These are phyloP conservation scores for Tauraco hartlaubi DNA, from an alignment of 2,797 vertebrate genomes.

Conservation along the genomic window DNA sequence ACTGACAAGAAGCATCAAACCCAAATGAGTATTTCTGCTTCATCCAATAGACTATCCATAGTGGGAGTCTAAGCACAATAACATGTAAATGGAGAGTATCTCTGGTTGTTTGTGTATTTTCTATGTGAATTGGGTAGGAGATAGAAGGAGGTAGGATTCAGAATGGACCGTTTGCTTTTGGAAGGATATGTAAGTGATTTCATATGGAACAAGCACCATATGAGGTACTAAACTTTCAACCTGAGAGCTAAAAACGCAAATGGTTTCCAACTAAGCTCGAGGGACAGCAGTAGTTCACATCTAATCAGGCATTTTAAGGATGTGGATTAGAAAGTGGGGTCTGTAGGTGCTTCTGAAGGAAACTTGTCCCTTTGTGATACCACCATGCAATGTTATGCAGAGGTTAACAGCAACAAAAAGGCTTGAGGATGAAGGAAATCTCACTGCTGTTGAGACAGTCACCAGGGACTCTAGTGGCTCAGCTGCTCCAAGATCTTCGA, in stretches of 20 bases:
- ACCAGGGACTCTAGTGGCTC: background rate
- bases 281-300: background rate
- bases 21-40: background rate
- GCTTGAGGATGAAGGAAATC: background rate
- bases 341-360: background rate
- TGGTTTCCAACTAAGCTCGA: background rate
- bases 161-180: background rate
- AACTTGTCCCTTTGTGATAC: background rate
- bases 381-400: background rate
- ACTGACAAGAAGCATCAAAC: background rate
- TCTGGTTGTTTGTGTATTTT: background rate
- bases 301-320: background rate
- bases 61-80: background rate
- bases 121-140: fast-evolving
- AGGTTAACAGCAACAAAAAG: background rate
- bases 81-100: background rate
- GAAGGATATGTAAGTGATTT: background rate
- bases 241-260: background rate
- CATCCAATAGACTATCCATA: background rate
- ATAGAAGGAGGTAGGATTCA: background rate
- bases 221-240: background rate
- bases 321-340: background rate
- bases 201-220: background rate
- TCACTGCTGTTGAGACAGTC: background rate
- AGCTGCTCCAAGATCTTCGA: background rate